Conservation (phyloP, 92 coral and sea anemone genomes). For the Desmophyllum pertusum region DNA sequence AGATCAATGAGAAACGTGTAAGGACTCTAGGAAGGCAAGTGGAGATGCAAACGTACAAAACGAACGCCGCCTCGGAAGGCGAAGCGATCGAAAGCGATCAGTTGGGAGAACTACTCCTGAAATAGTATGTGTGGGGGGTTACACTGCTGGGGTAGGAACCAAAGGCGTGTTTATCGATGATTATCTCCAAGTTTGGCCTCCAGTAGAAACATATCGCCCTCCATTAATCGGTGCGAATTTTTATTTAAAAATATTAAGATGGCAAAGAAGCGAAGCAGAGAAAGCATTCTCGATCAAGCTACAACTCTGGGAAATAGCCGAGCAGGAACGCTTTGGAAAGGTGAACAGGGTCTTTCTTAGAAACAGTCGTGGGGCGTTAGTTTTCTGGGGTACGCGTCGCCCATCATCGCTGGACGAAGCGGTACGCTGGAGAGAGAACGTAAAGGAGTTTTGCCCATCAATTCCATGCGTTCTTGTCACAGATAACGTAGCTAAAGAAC, state of each 20-base stretch:
- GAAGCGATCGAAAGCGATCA: constrained; percentile 4
- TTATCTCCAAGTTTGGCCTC: constrained; percentile 59
- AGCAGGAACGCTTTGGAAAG: constrained; percentile 49
- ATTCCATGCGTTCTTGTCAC: constrained; percentile 70
- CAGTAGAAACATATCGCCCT: constrained; percentile 31
- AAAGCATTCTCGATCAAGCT: constrained; percentile 36
- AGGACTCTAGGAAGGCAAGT: constrained; percentile 36
- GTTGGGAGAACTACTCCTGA: constrained; percentile 32
- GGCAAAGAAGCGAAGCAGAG: constrained; percentile 34
- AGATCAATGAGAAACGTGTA: constrained; percentile 12
- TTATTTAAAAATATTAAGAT: constrained; percentile 36
- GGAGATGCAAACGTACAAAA: too few relatives aligned
- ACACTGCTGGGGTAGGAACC: constrained; percentile 59
- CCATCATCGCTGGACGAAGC: constrained; percentile 62
- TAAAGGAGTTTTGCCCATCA: constrained; percentile 33
- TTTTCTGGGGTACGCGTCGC: constrained; percentile 79
- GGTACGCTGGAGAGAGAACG: constrained; percentile 53
- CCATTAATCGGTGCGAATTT: constrained; percentile 58
- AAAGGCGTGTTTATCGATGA: constrained; percentile 70
- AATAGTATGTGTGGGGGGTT: constrained; percentile 75
- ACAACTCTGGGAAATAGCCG: constrained; percentile 76
- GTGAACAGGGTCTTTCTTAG: constrained; percentile 32
- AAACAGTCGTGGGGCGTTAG: constrained; percentile 62
- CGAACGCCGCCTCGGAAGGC: constrained; percentile 14
- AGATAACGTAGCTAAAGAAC: constrained; percentile 61